These are phyloP conservation scores for Cyclophora punctaria DNA, from an alignment of 2,888 invertebrate genomes.

Conservation along the genomic window DNA sequence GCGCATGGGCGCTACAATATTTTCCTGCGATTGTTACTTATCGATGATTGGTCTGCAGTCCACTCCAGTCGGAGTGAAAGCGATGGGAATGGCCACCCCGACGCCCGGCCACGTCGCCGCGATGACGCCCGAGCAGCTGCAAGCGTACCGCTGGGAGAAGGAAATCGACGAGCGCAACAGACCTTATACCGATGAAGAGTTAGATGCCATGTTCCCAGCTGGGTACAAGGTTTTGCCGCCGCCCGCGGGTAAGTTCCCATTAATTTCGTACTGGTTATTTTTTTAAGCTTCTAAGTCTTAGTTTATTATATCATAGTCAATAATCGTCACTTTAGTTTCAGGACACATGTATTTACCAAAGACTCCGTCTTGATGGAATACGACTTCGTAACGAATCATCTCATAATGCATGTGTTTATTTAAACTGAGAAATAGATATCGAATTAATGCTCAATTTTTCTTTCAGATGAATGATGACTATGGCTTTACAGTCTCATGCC, in stretches of 20 bases:
- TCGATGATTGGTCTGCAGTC: constrained; percentile 41
- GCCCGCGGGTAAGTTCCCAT: constrained; percentile 82
- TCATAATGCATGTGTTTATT: constrained; percentile 46
- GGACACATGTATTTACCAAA: constrained; percentile 65
- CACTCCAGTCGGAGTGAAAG: constrained; percentile 93
- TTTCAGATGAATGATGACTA: constrained; percentile 72
- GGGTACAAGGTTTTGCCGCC: constrained; percentile 98
- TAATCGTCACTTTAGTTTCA: constrained; percentile 67
- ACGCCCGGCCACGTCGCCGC: constrained; percentile 96
- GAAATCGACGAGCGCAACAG: constrained; percentile 99
- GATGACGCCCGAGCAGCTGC: constrained; percentile 99
- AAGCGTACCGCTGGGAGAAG: constrained; percentile 98
- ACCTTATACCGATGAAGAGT: constrained; percentile 96
- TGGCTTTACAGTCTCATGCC: constrained; percentile 59
- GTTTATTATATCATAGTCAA: constrained; percentile 47
- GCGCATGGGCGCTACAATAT: no score
- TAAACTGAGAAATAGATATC: constrained; percentile 39
- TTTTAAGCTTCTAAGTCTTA: constrained; percentile 15
- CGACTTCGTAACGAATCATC: constrained; percentile 29
- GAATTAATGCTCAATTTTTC: constrained; percentile 60
- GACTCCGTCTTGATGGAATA: constrained; percentile 38
- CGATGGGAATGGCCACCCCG: constrained; percentile 99
- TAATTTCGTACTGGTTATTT: constrained; percentile 1
- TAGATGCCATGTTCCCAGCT: constrained; percentile 97
- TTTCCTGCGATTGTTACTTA: background rate